Base-by-base conservation (phyloP, 2,888 invertebrate species). In the Mystacides longicornis region DNA sequence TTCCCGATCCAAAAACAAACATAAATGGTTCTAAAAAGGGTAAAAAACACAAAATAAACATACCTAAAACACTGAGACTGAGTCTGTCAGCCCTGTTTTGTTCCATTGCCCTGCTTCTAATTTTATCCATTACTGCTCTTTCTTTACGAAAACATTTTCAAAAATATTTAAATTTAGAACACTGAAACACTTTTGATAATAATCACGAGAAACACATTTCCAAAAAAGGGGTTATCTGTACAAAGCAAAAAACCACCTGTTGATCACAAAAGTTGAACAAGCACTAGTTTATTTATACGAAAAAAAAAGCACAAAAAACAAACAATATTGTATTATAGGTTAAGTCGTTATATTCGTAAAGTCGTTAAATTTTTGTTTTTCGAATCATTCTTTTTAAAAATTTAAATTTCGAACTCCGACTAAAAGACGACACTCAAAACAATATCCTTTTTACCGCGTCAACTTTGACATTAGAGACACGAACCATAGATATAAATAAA, bases 101-200 rank as follows among this genome's bases (percentile, higher is more conserved):
- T 43, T 61, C 61, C 55, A 59, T 18, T 19, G 57, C 55, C 43
- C 61, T 59, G 37, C 51, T 22, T 45, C 48, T 56, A 31, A 57
- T 18, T 51, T 55, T 61, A 57, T 61, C 61, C 61, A 61, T 61
- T 53, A 33, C n/a, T n/a, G n/a, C n/a, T n/a, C n/a, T n/a, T n/a
- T n/a, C n/a, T n/a, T n/a, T n/a, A n/a, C n/a, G n/a, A n/a, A n/a
- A n/a, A n/a, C n/a, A n/a, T n/a, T n/a, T n/a, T n/a, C n/a, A n/a
- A n/a, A n/a, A n/a, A n/a, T n/a, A n/a, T n/a, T n/a, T n/a, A n/a
- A n/a, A n/a, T n/a, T n/a, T n/a, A n/a, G n/a, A n/a, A n/a, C n/a
- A n/a, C n/a, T n/a, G n/a, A n/a, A n/a, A n/a, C n/a, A n/a, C n/a
- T n/a, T n/a, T n/a, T n/a, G n/a, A n/a, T n/a, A n/a, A n/a, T n/a